Evolutionary conservation across 2,888 invertebrate genomes (phyloP).

Genomic region (Pogonocherus hispidulus): DNA sequence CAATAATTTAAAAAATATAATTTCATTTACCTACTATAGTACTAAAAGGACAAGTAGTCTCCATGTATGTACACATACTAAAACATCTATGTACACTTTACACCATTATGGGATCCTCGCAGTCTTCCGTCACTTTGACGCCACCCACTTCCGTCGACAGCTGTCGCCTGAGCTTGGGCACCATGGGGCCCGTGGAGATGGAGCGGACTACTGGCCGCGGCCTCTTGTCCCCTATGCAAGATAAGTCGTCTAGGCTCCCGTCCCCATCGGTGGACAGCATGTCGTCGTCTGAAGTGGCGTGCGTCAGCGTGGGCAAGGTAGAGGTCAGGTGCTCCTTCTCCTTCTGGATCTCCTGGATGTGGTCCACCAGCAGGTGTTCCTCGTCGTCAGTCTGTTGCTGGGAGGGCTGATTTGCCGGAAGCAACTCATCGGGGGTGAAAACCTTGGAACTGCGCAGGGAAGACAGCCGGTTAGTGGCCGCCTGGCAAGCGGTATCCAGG

Average conservation of each 20-base stretch:
- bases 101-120: constrained; percentile 69
- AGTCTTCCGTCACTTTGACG: constrained; percentile 65
- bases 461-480: constrained; percentile 85
- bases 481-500: constrained; percentile 87
- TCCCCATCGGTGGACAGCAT: constrained; percentile 85
- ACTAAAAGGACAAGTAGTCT: constrained; percentile 35
- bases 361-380: constrained; percentile 81
- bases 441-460: constrained; percentile 83
- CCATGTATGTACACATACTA: constrained; percentile 32
- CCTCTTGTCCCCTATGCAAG: constrained; percentile 63
- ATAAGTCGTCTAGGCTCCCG: constrained; percentile 78
- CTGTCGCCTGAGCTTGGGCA: constrained; percentile 66
- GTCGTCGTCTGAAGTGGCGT: constrained; percentile 91
- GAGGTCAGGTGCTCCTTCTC: constrained; percentile 86
- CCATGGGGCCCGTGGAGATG: constrained; percentile 63
- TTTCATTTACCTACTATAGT: constrained; percentile 39
- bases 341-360: constrained; percentile 85
- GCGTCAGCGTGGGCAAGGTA: constrained; percentile 83
- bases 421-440: constrained; percentile 74
- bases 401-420: constrained; percentile 60
- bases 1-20: constrained; percentile 53
- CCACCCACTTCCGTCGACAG: constrained; percentile 66
- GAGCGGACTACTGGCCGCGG: constrained; percentile 65
- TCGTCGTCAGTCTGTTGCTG: constrained; percentile 74
- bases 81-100: constrained; percentile 51